Base-by-base conservation (phyloP, 2,797 vertebrate genomes). In the Bufotes viridis region DNA sequence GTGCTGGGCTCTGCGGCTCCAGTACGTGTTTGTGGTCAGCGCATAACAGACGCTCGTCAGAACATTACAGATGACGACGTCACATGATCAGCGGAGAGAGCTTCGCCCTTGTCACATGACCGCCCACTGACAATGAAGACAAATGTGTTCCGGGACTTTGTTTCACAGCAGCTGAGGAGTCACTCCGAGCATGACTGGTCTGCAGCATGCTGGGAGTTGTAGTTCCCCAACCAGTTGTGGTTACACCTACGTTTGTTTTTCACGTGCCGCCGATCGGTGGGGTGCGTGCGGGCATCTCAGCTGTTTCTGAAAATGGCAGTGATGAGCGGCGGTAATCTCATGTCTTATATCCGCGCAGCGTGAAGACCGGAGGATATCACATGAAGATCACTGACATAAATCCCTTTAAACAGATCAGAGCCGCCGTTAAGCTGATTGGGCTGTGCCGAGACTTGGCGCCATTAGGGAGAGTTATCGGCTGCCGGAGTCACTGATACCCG, bases 381-480 rank as follows among this genome's bases (percentile, higher is more conserved):
- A n/a, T 14, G 9, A 13, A 78, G 76, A 78, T 78, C 76, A 78
- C 15, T 78, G 76, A 26, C 53, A 78, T 17, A 78, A 78, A 78
- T 78, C 76, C 76, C 53, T 17, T 78, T 78, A 78, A 55, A 78
- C 51, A 15, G 76, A 22, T 57, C 51, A 78, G 76, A 26, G n/a
- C 14, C 55, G 53, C 42, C 76, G 18, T 53, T 78, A 57, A 78
- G 51, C 76, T 57, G 76, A 78, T 78, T 78, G 76, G 75, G 1
- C 69, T 17, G 69, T 58, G 76, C 13, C 2, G 53, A 57, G 57
- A 57, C n/a, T 78, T 57, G 51, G 55, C 24, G 29, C 51, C 76
- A 57, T 57, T 13, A 55, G 76, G 7, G 53, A 55, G 49, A 24
- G 51, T 53, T 24, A 55, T 24, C 51, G 4, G 22, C 42, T 0